Percentiles rank a stretch among this genome's conserved stretches.
phyloP scores from a whole-genome alignment of 2,113 vertebrate genomes.

The Pachycephala philippinensis region DNA sequence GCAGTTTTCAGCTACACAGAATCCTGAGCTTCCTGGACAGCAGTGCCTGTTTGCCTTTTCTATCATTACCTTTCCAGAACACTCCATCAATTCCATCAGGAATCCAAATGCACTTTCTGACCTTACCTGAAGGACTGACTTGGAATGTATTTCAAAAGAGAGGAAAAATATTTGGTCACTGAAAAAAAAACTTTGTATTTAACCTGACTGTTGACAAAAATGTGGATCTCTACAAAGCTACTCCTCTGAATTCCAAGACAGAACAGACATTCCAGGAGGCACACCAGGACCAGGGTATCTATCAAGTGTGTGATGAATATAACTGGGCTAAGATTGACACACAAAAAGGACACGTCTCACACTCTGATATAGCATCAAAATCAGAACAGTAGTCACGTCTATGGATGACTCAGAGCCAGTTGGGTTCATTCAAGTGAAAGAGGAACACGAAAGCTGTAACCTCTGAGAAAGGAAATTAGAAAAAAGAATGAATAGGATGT shows the following conservation, averaged over 20 bases:
- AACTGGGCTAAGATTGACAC: neutral
- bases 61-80: neutral
- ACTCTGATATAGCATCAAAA: neutral
- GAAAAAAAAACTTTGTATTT: neutral
- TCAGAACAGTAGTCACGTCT: neutral
- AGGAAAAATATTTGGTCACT: neutral
- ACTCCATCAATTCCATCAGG: neutral
- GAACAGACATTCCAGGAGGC: neutral
- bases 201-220: neutral
- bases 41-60: neutral
- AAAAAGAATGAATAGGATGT: neutral
- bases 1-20: neutral
- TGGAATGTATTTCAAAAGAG: neutral
- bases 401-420: neutral
- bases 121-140: neutral
- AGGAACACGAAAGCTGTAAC: neutral
- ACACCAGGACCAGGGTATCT: neutral
- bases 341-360: neutral
- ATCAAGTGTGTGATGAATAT: neutral
- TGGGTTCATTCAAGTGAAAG: neutral
- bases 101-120: neutral
- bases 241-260: neutral
- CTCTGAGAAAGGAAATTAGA: neutral
- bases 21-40: neutral
- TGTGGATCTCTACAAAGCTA: neutral